Base-by-base conservation (phyloP, 1,140 invertebrate genomes). In the Drosophila athabasca region DNA sequence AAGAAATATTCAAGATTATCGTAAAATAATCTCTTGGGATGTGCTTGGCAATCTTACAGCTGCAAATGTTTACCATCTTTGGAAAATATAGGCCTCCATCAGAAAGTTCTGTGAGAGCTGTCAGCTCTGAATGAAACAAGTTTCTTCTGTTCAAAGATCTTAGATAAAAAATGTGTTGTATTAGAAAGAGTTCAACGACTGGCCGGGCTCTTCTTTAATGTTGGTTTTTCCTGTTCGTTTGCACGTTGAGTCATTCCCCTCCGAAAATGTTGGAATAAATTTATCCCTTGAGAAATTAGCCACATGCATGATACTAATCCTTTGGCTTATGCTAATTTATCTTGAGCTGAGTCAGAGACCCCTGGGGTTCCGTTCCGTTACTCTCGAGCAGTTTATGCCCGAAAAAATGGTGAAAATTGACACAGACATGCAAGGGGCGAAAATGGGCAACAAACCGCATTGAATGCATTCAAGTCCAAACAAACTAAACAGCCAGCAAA, bases 321-420 rank as follows among this genome's bases (percentile, higher is more conserved):
- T 52, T 61, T 52, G 49, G 57, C 45, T 62, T 85, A 85, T 85
- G 81, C 65, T 71, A 87, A 85, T 85, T 75, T 59, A n/a, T 17
- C n/a, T 22, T 8, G 46, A 68, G 61, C 44, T 81, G 78, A 87
- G 58, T 81, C 74, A 81, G 52, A 48, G 58, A 50, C 62, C 57
- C 53, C 35, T 43, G 24, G 26, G 53, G 53, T 66, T 11, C 7
- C 17, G 45, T 54, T 60, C 59, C 66, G n/a, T n/a, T n/a, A n/a
- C n/a, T n/a, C n/a, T n/a, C n/a, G 54, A 26, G 15, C 19, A 19
- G 15, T 57, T 46, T 55, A 35, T 48, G 50, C 13, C 59, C 19
- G 17, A 19, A 67, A 76, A 26, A 52, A 43, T 62, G 53, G 68
- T 50, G 71, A 48, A 75, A 64, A 78, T 68, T 55, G 57, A 59